Evolutionary conservation across 2,113 vertebrate genomes (phyloP).

Genomic region (Atherinomorus stipes): DNA sequence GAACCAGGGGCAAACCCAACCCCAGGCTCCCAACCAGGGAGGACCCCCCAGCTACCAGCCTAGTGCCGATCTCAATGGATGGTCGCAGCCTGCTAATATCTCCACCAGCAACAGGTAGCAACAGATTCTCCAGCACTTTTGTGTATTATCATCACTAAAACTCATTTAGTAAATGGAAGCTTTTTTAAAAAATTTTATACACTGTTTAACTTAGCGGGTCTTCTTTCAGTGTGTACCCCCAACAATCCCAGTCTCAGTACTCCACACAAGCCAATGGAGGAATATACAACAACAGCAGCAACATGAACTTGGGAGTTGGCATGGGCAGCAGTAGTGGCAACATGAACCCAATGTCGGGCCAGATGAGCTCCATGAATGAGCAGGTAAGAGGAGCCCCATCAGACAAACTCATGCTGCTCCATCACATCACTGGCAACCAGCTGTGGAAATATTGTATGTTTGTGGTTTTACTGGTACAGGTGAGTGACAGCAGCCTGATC

Average conservation of each 20-base stretch:
- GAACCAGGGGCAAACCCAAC: conserved; percentile 73
- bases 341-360: conserved; percentile 93
- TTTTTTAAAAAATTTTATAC: not conserved
- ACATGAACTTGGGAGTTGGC: conserved; percentile 86
- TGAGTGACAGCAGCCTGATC: conserved; percentile 64
- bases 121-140: not conserved
- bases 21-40: conserved; percentile 53
- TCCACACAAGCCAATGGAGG: conserved; percentile 88
- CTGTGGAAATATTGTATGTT: no score
- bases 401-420: not conserved
- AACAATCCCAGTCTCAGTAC: conserved; percentile 89
- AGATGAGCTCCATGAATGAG: conserved; percentile 93
- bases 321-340: conserved; percentile 89
- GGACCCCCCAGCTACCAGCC: conserved; percentile 87
- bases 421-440: no score
- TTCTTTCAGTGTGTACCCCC: conserved; percentile 90
- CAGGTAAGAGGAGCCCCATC: conserved; percentile 82
- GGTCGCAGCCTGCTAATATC: conserved; percentile 84
- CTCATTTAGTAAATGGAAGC: fast-evolving
- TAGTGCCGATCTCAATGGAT: conserved; percentile 89
- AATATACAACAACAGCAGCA: conserved; percentile 91
- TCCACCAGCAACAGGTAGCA: conserved; percentile 88
- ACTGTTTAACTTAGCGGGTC: not conserved
- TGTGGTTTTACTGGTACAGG: conserved; percentile 38
- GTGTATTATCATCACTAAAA: not conserved